A percentile compares a stretch with the other conserved stretches of the same genome.
Conservation (phyloP, 2,113 vertebrate genomes). For the Cheilinus undulatus region DNA sequence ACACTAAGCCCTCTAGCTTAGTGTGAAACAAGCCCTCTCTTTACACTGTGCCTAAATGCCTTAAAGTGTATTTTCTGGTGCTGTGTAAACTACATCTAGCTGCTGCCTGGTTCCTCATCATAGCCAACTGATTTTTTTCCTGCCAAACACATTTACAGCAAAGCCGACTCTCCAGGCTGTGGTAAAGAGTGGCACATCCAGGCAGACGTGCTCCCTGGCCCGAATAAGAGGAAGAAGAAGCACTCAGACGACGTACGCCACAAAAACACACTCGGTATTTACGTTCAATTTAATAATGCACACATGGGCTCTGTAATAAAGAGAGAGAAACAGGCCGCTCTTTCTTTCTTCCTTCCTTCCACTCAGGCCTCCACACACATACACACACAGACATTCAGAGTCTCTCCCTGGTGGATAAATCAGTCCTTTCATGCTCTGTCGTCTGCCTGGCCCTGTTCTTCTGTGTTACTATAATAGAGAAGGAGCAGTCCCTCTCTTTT, state of each 20-base stretch:
- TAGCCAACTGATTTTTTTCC: constrained; percentile 44
- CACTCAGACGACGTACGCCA: constrained; percentile 17
- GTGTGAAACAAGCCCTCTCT: neutral
- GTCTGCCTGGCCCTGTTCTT: constrained; percentile 70
- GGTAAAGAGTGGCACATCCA: constrained; percentile 38
- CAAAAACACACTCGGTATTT: constrained; percentile 22
- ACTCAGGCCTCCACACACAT: constrained; percentile 13
- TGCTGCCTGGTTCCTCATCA: constrained; percentile 37
- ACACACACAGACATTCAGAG: constrained; percentile 17
- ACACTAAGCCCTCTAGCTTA: neutral
- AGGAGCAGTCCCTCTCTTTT: constrained; percentile 62
- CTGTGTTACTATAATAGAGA: constrained; percentile 72
- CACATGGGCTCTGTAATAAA: constrained; percentile 43
- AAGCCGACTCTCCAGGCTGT: constrained; percentile 46
- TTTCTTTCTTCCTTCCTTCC: constrained; percentile 5
- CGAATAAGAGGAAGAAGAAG: constrained; percentile 1
- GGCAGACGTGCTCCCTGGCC: constrained; percentile 35
- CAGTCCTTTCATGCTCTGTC: constrained; percentile 77
- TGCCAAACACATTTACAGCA: constrained; percentile 77
- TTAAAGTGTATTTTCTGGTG: constrained; percentile 49
- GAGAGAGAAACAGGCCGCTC: constrained; percentile 35
- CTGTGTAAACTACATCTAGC: constrained; percentile 33
- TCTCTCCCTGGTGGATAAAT: constrained; percentile 75
- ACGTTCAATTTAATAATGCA: constrained; percentile 44
- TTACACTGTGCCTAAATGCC: constrained; percentile 32